phyloP scores from a whole-genome alignment of 2,888 invertebrate genomes.

The Carabus problematicus region DNA sequence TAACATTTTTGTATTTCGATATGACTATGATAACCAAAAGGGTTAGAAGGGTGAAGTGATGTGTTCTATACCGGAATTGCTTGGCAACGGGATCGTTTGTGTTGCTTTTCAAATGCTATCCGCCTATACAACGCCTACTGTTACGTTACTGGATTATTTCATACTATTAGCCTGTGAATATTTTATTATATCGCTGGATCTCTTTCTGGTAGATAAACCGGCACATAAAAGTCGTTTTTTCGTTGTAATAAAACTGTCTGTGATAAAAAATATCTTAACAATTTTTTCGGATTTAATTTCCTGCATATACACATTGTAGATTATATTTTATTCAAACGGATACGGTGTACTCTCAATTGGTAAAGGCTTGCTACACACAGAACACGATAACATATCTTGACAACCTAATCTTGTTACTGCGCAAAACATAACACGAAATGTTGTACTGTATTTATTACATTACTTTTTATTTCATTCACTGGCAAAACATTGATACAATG shows the following conservation, averaged over 20 bases:
- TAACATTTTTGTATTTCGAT: conserved; percentile 13
- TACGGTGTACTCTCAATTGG: no score
- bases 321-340: no score
- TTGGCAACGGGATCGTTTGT: conserved; percentile 1
- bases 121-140: background rate
- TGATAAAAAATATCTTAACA: conserved; percentile 23
- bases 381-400: no score
- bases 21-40: conserved; percentile 30
- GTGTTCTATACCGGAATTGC: conserved; percentile 28
- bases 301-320: no score
- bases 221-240: conserved; percentile 26
- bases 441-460: no score
- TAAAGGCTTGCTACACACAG: no score
- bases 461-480: no score
- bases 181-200: background rate
- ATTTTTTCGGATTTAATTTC: conserved; percentile 13
- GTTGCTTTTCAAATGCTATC: background rate
- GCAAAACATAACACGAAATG: no score
- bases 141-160: conserved; percentile 33
- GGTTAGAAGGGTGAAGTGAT: conserved; percentile 3
- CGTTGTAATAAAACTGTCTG: conserved; percentile 33
- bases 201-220: conserved; percentile 28
- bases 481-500: no score
- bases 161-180: conserved; percentile 18
- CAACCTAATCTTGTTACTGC: no score